phyloP scores from a whole-genome alignment of 1,140 invertebrate species.

The Dolichoris vasculosae region DNA sequence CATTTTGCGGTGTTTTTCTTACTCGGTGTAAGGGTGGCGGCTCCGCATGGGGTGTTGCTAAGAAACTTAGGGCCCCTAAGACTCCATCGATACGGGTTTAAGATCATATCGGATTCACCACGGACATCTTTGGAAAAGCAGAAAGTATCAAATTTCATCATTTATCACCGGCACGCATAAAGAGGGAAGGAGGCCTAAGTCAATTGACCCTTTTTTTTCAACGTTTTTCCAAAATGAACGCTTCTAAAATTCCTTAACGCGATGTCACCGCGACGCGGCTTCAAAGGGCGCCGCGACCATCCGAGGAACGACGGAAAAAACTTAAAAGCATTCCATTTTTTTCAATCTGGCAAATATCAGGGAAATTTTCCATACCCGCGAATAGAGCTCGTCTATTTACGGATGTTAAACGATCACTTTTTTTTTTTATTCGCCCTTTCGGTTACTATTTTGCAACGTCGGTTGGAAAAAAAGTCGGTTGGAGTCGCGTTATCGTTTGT shows the following conservation, averaged over 20 bases:
- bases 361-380: background rate
- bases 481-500: too few relatives aligned
- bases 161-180: background rate
- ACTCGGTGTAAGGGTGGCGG: background rate
- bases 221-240: background rate
- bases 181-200: background rate
- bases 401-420: background rate
- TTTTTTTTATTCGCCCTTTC: too few relatives aligned
- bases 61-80: background rate
- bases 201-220: background rate
- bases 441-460: too few relatives aligned
- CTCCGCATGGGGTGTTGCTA: slow-evolving; percentile 20
- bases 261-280: background rate
- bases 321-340: slow-evolving; percentile 16
- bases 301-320: background rate
- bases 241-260: background rate
- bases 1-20: background rate
- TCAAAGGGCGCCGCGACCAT: background rate
- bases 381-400: background rate
- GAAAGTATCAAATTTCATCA: slow-evolving; percentile 7
- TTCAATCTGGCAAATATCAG: background rate
- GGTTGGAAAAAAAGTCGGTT: too few relatives aligned
- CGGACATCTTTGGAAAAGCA: background rate
- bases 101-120: background rate
- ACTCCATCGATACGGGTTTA: slow-evolving; percentile 1